Percentiles rank a stretch among this genome's conserved stretches.
Conservation (phyloP, 2,797 vertebrate species). For the Glyptemys insculpta region DNA sequence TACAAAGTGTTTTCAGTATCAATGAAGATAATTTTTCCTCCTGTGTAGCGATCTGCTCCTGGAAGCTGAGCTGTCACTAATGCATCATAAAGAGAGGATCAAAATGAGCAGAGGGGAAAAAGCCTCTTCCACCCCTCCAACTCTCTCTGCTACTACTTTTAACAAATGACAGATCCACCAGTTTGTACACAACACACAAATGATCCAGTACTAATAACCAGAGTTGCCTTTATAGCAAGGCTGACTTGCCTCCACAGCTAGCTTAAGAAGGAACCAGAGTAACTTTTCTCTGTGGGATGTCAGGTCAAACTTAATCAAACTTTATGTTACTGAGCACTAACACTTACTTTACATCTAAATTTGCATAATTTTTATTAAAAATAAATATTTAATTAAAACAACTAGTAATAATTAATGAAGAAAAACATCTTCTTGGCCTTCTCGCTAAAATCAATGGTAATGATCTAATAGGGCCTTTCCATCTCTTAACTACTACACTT, state of each 20-base stretch:
- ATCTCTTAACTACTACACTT: background rate
- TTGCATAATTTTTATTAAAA: background rate
- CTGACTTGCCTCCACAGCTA: background rate
- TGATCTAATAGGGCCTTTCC: background rate
- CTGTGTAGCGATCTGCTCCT: conserved; percentile 90
- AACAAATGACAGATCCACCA: background rate
- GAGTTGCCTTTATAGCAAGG: background rate
- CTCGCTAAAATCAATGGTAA: background rate
- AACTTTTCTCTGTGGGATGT: accelerated
- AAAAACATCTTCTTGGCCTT: background rate
- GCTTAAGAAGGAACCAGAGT: conserved; percentile 6
- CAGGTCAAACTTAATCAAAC: background rate
- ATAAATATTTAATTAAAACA: background rate
- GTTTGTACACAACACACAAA: conserved; percentile 41
- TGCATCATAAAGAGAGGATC: conserved; percentile 36
- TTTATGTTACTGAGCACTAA: background rate
- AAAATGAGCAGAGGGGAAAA: conserved; percentile 40
- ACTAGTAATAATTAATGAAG: background rate
- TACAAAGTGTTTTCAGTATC: conserved; percentile 99
- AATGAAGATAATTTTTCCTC: conserved; percentile 97
- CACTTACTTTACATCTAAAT: background rate
- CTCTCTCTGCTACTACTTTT: background rate
- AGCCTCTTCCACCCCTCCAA: conserved; percentile 1
- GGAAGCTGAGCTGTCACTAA: conserved; percentile 96
- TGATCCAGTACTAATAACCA: conserved; percentile 14